These are phyloP conservation scores for Pangasianodon hypophthalmus DNA, from an alignment of 2,113 vertebrate species.

Conservation along the genomic window DNA sequence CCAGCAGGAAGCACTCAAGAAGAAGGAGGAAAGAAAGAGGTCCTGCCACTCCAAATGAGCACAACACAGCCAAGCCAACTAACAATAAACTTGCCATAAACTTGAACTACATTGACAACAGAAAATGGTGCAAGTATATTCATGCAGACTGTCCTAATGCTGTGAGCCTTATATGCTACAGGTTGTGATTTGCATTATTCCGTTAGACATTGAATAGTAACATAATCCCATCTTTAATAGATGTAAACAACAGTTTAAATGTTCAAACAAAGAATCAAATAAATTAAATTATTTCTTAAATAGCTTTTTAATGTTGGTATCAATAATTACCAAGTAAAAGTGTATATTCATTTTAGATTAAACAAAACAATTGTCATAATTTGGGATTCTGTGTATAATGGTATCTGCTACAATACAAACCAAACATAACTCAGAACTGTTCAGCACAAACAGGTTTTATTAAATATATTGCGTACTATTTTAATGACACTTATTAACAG, in stretches of 20 bases:
- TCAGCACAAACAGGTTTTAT: constrained; percentile 15
- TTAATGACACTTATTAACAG: neutral
- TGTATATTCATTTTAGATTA: neutral
- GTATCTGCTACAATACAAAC: neutral
- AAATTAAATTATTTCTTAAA: neutral
- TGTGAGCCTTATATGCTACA: no score
- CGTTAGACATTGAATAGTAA: neutral
- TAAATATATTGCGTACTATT: neutral
- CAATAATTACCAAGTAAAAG: neutral
- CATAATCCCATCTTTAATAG: neutral
- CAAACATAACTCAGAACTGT: neutral
- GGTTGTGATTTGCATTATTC: neutral
- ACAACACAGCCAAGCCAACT: no score
- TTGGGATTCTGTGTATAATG: neutral
- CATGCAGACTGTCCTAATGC: no score
- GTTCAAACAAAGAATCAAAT: neutral
- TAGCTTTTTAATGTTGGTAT: neutral
- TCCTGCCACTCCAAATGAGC: no score
- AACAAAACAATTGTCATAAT: neutral
- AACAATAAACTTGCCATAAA: no score
- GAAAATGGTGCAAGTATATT: no score
- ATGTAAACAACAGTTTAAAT: neutral
- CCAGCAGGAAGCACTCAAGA: no score
- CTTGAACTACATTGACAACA: no score
- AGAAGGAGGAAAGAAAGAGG: no score